Base-by-base conservation (phyloP, 2,113 vertebrate species). In the Ctenodactylus gundi region DNA sequence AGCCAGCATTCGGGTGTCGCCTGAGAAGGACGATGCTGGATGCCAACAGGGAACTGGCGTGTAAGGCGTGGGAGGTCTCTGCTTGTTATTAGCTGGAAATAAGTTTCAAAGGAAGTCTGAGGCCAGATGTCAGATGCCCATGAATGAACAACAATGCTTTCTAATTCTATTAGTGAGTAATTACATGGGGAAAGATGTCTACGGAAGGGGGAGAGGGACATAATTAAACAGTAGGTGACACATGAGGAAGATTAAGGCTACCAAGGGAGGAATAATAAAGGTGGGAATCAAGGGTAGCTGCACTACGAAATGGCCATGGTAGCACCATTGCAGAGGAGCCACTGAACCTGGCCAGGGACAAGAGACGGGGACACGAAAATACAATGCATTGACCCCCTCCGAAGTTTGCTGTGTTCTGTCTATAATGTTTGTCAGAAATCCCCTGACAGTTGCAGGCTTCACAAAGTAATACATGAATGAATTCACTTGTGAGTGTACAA, bases 81-180 rank as follows among this genome's bases (percentile, higher is more conserved):
- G 80, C 17, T 94, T 96, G 82, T 58, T 36, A 78, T 86, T 78
- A 87, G 53, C 17, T 68, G 57, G 83, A 91, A 78, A 83, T 12
- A 78, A 77, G 14, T 9, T 93, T 64, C 64, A 94, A 88, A 82
- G 85, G 77, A 95, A 93, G 39, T 36, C 70, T 34, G 80, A 88
- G 21, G 53, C 44, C 27, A 57, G 60, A 75, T 41, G 88, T 88
- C 86, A 93, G 62, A 84, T 72, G 46, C 18, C 8, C 27, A 25
- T 9, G 46, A 75, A 84, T 31, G 65, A 87, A 88, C 78, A n/a
- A 9, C 53, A 31, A 86, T 46, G 31, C 77, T 88, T 90, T 81
- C 70, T 91, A 86, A 55, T 87, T 86, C 51, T 92, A 57, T 80
- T 31, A 68, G 41, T 58, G 57, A n/a, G 65, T 57, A 78, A 95